Conservation (phyloP, 2,113 vertebrate genomes). For the Ptilorrhoa leucosticta region DNA sequence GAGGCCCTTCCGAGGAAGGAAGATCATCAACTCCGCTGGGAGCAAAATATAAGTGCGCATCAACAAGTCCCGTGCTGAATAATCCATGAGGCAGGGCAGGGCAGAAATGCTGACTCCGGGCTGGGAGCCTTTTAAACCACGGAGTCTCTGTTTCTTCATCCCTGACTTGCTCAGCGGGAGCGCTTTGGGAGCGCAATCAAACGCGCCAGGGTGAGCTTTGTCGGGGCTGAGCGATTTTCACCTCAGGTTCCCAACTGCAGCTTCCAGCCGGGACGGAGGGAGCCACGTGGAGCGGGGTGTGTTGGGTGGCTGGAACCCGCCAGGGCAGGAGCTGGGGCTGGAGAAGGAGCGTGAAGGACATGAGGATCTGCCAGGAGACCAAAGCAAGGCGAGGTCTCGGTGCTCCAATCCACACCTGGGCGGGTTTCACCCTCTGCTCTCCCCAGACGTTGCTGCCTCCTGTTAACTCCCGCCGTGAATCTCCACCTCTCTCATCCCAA, state of each 20-base stretch:
- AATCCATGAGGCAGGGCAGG: conserved; percentile 52
- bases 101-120: conserved; percentile 52
- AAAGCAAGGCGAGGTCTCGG: accelerated
- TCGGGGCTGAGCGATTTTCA: neutral
- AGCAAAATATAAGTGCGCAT: neutral
- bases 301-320: neutral
- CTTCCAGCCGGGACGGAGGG: neutral
- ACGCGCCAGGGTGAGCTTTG: neutral
- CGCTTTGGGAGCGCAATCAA: neutral
- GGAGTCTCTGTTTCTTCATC: neutral
- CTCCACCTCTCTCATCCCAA: neutral
- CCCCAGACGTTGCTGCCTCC: neutral
- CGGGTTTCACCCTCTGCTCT: neutral
- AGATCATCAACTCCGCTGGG: neutral
- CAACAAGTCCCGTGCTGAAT: conserved; percentile 52
- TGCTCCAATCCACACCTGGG: neutral
- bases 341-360: accelerated
- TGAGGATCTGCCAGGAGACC: neutral
- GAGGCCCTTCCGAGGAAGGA: neutral
- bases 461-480: too few species aligned
- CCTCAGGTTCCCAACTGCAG: neutral
- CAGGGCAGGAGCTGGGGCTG: neutral
- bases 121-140: conserved; percentile 14
- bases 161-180: neutral
- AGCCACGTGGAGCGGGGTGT: accelerated